Conservation (phyloP, 2,113 vertebrate genomes). For the Hypocryptadius cinnamomeus region DNA sequence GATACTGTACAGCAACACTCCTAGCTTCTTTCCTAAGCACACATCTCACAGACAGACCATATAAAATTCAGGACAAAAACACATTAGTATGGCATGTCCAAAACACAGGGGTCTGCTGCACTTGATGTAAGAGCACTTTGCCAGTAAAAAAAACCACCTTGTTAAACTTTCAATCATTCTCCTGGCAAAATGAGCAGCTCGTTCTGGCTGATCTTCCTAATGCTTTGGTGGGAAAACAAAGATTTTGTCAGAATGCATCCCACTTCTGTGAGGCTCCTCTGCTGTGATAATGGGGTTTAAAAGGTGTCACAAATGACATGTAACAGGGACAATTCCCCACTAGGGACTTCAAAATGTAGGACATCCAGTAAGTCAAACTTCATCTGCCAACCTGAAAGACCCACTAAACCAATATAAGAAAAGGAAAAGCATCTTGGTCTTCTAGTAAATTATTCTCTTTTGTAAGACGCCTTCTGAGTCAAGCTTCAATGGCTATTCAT, state of each 20-base stretch:
- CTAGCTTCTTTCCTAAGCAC: neutral
- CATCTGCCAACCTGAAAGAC: neutral
- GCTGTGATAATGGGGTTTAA: neutral
- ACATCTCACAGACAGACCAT: neutral
- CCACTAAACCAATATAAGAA: neutral
- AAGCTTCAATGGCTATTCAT: neutral
- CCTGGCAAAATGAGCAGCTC: neutral
- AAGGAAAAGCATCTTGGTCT: neutral
- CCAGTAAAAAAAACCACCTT: neutral
- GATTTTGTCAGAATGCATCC: neutral
- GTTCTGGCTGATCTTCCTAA: neutral
- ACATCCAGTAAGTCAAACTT: neutral
- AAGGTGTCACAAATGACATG: neutral
- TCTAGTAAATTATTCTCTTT: neutral
- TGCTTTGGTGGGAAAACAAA: neutral
- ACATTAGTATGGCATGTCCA: neutral
- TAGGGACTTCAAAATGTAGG: neutral
- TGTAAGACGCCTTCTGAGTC: neutral
- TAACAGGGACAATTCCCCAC: neutral
- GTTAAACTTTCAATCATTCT: neutral
- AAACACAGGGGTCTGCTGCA: neutral
- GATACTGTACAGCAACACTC: neutral
- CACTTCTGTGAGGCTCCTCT: neutral
- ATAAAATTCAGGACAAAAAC: neutral
- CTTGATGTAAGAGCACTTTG: neutral